phyloP scores from a whole-genome alignment of 2,888 invertebrate species.

The Stenichneumon culpator region DNA sequence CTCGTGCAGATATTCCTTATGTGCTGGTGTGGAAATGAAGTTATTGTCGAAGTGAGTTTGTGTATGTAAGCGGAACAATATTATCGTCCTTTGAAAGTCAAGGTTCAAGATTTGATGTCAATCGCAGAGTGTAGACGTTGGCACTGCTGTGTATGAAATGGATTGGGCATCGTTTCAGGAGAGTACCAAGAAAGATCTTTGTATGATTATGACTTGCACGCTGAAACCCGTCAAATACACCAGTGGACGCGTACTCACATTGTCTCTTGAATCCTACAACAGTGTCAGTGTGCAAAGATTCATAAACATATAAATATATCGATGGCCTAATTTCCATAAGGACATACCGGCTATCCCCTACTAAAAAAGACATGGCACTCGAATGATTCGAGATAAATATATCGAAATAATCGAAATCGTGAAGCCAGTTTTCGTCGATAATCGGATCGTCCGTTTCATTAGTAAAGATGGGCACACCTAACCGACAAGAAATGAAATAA shows the following conservation, averaged over 20 bases:
- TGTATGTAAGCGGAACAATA: neutral
- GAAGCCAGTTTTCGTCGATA: too few species aligned
- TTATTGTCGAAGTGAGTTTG: conserved; percentile 70
- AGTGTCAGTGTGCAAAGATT: conserved; percentile 38
- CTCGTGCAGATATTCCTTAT: conserved; percentile 75
- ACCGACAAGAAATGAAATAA: too few species aligned
- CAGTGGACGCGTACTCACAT: conserved; percentile 47
- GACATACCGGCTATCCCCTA: too few species aligned
- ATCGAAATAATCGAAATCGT: too few species aligned
- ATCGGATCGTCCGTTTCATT: too few species aligned
- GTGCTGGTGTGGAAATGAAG: conserved; percentile 78
- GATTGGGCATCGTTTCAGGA: conserved; percentile 58
- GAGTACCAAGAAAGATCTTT: conserved; percentile 56
- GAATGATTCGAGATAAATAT: too few species aligned
- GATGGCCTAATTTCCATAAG: too few species aligned
- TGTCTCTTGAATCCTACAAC: conserved; percentile 65
- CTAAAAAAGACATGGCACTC: too few species aligned
- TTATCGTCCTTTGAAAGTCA: neutral
- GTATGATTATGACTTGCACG: conserved; percentile 62
- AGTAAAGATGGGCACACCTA: too few species aligned
- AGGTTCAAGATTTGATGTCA: neutral
- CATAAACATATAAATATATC: neutral
- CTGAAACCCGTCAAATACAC: conserved; percentile 56
- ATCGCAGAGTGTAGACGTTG: conserved; percentile 62
- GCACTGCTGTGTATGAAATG: conserved; percentile 56